Evolutionary conservation across 2,797 vertebrate species (phyloP).

Genomic region (Chelonia mydas): DNA sequence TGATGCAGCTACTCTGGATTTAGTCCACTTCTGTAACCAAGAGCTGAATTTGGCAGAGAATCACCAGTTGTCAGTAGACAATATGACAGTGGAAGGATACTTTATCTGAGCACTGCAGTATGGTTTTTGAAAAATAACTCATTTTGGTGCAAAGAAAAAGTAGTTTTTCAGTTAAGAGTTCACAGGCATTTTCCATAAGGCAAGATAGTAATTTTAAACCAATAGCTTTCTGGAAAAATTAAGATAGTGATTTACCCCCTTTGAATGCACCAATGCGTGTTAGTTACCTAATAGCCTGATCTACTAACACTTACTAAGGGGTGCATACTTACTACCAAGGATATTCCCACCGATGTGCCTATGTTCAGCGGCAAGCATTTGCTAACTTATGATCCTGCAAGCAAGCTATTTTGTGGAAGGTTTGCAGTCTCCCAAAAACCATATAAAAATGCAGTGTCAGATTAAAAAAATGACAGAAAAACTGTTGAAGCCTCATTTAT

Average conservation of each 20-base stretch:
- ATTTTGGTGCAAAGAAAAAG: not conserved
- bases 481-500: not conserved
- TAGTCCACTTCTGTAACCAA: not conserved
- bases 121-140: conserved; percentile 3
- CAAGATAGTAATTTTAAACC: not conserved
- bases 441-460: not conserved
- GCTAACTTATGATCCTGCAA: not conserved
- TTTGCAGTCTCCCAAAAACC: not conserved
- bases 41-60: not conserved
- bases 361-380: not conserved
- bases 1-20: not conserved
- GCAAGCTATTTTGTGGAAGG: not conserved
- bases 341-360: not conserved
- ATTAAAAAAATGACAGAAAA: not conserved
- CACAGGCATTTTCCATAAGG: not conserved
- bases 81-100: not conserved
- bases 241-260: not conserved
- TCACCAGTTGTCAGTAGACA: not conserved
- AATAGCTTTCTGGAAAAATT: not conserved
- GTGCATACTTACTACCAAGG: not conserved
- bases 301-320: not conserved
- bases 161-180: not conserved
- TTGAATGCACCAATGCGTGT: not conserved
- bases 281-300: not conserved
- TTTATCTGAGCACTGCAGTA: not conserved